These are phyloP conservation scores for Zaprionus taronus DNA, from an alignment of 1,140 invertebrate species.

Conservation along the genomic window DNA sequence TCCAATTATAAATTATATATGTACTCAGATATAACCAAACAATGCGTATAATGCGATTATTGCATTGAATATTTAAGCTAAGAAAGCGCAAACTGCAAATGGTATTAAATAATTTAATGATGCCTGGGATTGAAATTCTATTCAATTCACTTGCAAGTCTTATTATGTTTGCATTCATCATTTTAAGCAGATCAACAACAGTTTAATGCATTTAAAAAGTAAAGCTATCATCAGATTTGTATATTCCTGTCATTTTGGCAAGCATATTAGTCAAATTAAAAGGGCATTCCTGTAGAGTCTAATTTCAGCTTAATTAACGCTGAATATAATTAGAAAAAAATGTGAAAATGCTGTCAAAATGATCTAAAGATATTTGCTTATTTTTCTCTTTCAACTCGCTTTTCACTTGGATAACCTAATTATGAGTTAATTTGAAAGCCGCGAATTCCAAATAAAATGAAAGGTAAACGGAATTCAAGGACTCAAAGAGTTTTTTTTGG, in stretches of 20 bases:
- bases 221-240: neutral
- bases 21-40: neutral
- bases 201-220: neutral
- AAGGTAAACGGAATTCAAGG: neutral
- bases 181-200: neutral
- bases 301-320: neutral
- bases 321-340: neutral
- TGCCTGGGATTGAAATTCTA: neutral
- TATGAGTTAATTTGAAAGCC: slow-evolving; percentile 16
- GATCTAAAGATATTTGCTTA: neutral
- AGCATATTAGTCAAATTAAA: neutral
- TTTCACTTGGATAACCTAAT: slow-evolving; percentile 3
- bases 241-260: neutral
- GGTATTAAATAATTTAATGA: slow-evolving; percentile 12
- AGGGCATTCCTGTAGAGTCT: neutral
- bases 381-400: neutral
- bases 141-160: neutral
- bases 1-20: slow-evolving; percentile 1
- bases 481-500: neutral
- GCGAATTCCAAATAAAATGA: slow-evolving; percentile 11
- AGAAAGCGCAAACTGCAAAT: neutral
- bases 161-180: neutral
- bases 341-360: neutral
- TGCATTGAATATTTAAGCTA: neutral
- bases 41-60: slow-evolving; percentile 4